Percentiles rank a stretch among this genome's conserved stretches.
Evolutionary conservation across 2,888 invertebrate genomes (phyloP).

Genomic region (Monochamus alternatus): DNA sequence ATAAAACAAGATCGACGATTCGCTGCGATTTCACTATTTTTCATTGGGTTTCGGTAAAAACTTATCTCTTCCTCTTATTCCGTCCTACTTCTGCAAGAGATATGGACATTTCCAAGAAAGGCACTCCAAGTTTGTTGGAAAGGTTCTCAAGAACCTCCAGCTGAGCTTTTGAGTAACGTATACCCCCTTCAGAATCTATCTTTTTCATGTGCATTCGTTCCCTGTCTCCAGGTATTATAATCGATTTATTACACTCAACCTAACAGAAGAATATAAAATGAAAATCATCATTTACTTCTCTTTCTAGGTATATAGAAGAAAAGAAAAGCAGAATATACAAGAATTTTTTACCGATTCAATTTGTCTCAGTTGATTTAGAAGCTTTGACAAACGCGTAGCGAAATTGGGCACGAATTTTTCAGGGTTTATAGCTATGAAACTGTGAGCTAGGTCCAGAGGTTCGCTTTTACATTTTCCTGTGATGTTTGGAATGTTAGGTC

Average conservation of each 20-base stretch:
- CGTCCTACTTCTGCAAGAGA: neutral
- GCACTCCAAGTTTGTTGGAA: neutral
- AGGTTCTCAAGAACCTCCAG: neutral
- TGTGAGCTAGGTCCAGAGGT: slow-evolving; percentile 88
- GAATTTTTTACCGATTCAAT: slow-evolving; percentile 75
- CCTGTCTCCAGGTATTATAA: slow-evolving; percentile 12
- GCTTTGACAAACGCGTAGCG: slow-evolving; percentile 79
- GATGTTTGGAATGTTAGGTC: slow-evolving; percentile 43
- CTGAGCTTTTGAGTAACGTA: neutral
- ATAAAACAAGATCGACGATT: no score
- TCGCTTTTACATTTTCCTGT: slow-evolving; percentile 52
- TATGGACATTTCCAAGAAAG: neutral
- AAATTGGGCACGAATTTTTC: slow-evolving; percentile 88
- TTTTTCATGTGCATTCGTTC: slow-evolving; percentile 4
- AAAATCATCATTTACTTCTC: no score
- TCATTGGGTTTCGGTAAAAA: no score
- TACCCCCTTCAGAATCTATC: neutral
- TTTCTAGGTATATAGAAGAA: neutral
- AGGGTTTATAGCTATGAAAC: slow-evolving; percentile 91
- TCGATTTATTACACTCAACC: neutral
- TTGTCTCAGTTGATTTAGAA: slow-evolving; percentile 80
- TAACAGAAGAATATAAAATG: neutral
- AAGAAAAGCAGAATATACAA: neutral
- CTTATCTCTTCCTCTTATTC: neutral
- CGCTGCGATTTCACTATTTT: no score